Base-by-base conservation (phyloP, 1,140 invertebrate genomes). In the Macrosteles quadrilineatus region DNA sequence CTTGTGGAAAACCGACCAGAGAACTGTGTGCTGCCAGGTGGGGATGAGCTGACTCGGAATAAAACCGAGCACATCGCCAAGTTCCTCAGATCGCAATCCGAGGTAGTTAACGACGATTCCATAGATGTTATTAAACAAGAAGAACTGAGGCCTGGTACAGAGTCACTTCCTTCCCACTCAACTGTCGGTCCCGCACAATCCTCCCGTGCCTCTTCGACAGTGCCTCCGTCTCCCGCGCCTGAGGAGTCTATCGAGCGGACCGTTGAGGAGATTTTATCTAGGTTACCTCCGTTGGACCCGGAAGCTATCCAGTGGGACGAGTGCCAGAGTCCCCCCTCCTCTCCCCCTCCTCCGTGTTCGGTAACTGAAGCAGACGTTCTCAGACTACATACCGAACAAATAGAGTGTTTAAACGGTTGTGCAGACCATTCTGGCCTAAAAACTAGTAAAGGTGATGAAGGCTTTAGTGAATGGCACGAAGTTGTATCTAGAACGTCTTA, bases 391-490 rank as follows among this genome's bases (percentile, higher is more conserved):
- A 77, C 75, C 31, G 78, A 81, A 50, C 76, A 82, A 67, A 78
- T 84, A 75, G 78, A 80, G 64, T 83, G 85, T 74, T 82, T 90
- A 19, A 91, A 90, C 82, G 89, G 89, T 62, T 85, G 85, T 73
- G 83, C 81, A 78, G 83, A 88, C 77, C 63, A 66, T 43, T 66
- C 63, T 40, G 63, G 63, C 17, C n/a, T 63, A 31, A 63, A 63
- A 31, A 63, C 17, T 31, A 63, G 31, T 30, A 43, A 43, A 19
- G 40, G 63, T 40, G 63, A 66, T 11, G 63, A 45, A 19, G 63
- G 63, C 12, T 96, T 95, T 85, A 84, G 87, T 71, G 90, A 93
- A 82, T 96, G 92, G 91, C 88, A 93, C 79, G 89, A 95, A 82
- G 88, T 87, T 80, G 83, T 88, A 72, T 86, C 86, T 73, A 86